phyloP scores from a whole-genome alignment of 2,888 invertebrate species.

The Eupithecia exiguata region DNA sequence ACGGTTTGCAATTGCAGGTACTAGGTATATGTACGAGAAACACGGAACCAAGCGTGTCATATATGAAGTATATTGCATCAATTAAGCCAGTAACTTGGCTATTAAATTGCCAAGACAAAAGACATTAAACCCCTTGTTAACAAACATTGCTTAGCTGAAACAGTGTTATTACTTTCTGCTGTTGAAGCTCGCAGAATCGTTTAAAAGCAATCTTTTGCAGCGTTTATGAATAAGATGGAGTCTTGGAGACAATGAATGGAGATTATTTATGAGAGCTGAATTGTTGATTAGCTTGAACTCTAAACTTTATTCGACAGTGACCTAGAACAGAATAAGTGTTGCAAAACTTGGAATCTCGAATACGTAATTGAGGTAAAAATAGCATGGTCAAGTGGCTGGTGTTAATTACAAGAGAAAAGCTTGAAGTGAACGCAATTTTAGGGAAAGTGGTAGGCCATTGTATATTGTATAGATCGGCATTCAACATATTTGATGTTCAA shows the following conservation, averaged over 20 bases:
- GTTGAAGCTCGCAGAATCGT: background rate
- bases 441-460: conserved; percentile 8
- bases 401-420: conserved; percentile 16
- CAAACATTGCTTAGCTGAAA: background rate
- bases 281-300: conserved; percentile 24
- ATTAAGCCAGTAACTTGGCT: conserved; percentile 32
- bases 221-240: background rate
- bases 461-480: background rate
- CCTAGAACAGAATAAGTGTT: conserved; percentile 24
- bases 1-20: conserved; percentile 60
- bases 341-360: background rate
- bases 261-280: conserved; percentile 22
- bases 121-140: background rate
- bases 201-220: background rate
- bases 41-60: conserved; percentile 61
- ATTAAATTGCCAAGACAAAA: conserved; percentile 1
- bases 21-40: conserved; percentile 49
- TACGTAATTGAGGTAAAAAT: conserved; percentile 16
- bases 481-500: background rate
- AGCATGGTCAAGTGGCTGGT: conserved; percentile 9
- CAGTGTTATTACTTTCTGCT: background rate
- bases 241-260: conserved; percentile 22
- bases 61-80: conserved; percentile 43
- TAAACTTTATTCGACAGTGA: conserved; percentile 29
- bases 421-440: conserved; percentile 12